Base-by-base conservation (phyloP, 2,888 invertebrate species). In the Pandemis corylana region DNA sequence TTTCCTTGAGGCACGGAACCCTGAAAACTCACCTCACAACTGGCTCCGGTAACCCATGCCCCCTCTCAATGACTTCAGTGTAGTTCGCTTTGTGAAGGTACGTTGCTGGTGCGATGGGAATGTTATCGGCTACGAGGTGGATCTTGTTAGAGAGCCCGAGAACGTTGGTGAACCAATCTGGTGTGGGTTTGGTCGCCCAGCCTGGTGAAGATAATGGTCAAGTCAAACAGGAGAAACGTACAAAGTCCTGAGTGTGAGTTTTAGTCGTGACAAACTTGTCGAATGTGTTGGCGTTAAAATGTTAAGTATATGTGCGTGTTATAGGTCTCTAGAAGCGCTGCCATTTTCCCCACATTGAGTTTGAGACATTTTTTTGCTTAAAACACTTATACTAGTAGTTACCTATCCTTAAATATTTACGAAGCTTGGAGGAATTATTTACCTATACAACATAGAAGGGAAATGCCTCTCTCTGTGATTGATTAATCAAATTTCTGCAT, bases 1-100 rank as follows among this genome's bases (percentile, higher is more conserved):
- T 53, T 51, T 51, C 51, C 51, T 12, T n/a, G 5, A 51, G 12
- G 46, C 2, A 12, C 10, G 4, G 12, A 46, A 46, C 5, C 9
- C 7, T 15, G 0, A 10, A 28, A 36, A 36, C 71, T 82, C 86
- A 93, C 94, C 94, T 93, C 77, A 96, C 95, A 67, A 96, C 95
- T 59, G 95, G 95, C 80, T 96, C 96, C 0, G 96, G 96, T 0
- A 96, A 95, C 41, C 97, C 96, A 64, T 96, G 97, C 72, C 97
- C 96, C 75, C 97, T 95, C 85, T 97, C 97, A 73, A 96, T 96
- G 68, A 96, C 96, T 83, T 96, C 96, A 61, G 96, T 95, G 85
- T 96, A 96, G 85, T 96, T 96, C 41, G 97, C 96, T 78, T 95
- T 95, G 78, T 93, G 92, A 79, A 97, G 88, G 77, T 96, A 96